A percentile compares a stretch with the other conserved stretches of the same genome.
phyloP scores from a whole-genome alignment of 2,888 invertebrate species.

The Orchesellides sinensis region DNA sequence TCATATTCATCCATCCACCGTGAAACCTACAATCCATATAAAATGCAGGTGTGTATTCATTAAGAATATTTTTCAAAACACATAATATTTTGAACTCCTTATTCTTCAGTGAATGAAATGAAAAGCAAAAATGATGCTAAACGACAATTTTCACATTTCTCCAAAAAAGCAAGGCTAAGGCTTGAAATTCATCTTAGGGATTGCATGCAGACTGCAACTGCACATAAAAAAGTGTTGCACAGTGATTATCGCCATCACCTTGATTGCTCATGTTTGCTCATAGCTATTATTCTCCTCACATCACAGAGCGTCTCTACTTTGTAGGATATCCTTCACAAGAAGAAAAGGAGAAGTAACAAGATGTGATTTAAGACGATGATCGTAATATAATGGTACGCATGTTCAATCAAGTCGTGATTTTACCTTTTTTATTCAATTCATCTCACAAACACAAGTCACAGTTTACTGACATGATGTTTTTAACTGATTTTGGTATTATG shows the following conservation, averaged over 20 bases:
- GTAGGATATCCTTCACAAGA: conserved; percentile 15
- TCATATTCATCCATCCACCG: background rate
- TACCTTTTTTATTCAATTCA: background rate
- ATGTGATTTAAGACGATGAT: conserved; percentile 25
- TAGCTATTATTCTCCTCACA: background rate
- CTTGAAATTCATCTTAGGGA: too few relatives aligned
- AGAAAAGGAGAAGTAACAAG: conserved; percentile 17
- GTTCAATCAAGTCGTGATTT: conserved; percentile 31
- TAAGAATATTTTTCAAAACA: too few relatives aligned
- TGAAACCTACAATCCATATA: too few relatives aligned
- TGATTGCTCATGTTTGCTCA: background rate
- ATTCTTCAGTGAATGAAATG: background rate
- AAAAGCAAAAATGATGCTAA: background rate
- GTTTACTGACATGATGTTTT: background rate
- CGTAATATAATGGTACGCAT: background rate
- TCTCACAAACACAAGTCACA: background rate
- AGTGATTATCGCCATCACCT: background rate
- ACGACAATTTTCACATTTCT: background rate
- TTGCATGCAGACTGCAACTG: background rate
- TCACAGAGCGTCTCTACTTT: too few relatives aligned
- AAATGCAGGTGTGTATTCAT: background rate
- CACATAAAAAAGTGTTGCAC: background rate
- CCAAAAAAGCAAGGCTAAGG: too few relatives aligned
- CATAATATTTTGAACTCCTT: too few relatives aligned
- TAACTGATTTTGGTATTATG: background rate